Evolutionary conservation across 2,888 invertebrate species (phyloP), one percentile per base, ranked within the genome.

Genomic region (Patella pellucida): DNA sequence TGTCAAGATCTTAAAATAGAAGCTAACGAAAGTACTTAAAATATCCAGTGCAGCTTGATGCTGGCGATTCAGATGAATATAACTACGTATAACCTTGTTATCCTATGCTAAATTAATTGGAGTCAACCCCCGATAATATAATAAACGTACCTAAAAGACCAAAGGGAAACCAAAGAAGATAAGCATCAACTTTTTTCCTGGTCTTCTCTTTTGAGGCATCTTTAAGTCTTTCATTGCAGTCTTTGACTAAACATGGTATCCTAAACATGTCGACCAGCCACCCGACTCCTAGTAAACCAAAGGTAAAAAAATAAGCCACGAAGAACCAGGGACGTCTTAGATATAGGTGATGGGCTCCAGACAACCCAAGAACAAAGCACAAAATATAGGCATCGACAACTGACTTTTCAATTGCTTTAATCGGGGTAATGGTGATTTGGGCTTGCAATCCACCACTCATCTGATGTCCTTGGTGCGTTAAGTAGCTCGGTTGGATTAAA

Each of bases 301-400:
- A 77, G 15, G 85, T 86, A 70, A 83, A 81, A 31, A 86, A 76
- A 72, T 86, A 86, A 19, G 83, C 68, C 15, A 84, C 77, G 1
- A 84, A 84, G 70, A 79, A 85, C 16, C 75, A 74, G 14, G 78
- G 77, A 9, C 79, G 73, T 50, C 76, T 75, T n/a, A 86, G 80
- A 73, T 86, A 86, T 72, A 86, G 85, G 52, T 86, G 85, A 71
- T 86, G 86, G 3, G 72, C 74, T 11, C 83, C 83, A 1, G 82
- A 52, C 4, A 79, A 11, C 19, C 83, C 83, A 27, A 81, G 68
- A 3, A 78, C 73, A 3, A 83, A 31, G 16, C 75, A 71, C 14
- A 83, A 67, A n/a, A 82, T 62, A 71, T 83, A 83, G 7, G 83
- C 82, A 7, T 82, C 81, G 31, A 77, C 70, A 19, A 82, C 67